phyloP scores from a whole-genome alignment of 1,140 invertebrate genomes.

The Cryptotermes secundus region DNA sequence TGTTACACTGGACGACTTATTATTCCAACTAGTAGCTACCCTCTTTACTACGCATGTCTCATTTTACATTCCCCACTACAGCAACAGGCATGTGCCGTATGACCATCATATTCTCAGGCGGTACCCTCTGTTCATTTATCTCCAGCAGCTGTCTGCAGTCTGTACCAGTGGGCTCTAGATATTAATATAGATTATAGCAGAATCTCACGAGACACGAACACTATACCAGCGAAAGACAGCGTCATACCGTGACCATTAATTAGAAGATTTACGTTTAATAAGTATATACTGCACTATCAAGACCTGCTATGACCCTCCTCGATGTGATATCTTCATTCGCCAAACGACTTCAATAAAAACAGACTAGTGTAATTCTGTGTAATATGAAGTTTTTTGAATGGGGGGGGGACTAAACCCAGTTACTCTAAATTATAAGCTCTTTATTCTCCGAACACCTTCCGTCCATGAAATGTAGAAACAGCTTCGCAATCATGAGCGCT shows the following conservation, averaged over 20 bases:
- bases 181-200: background rate
- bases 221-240: too few relatives aligned
- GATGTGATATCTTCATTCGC: too few relatives aligned
- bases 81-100: background rate
- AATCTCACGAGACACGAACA: background rate
- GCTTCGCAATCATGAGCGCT: too few relatives aligned
- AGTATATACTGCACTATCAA: background rate
- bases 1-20: too few relatives aligned
- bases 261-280: background rate
- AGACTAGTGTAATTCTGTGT: too few relatives aligned
- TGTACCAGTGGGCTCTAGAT: background rate
- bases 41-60: background rate
- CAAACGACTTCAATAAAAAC: too few relatives aligned
- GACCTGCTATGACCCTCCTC: background rate
- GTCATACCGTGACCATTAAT: background rate
- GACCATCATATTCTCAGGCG: background rate
- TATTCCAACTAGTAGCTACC: too few relatives aligned
- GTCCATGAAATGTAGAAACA: too few relatives aligned
- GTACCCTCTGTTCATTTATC: background rate
- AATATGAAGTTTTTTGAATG: too few relatives aligned
- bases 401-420: too few relatives aligned
- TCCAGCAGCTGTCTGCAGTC: background rate
- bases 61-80: background rate
- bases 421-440: too few relatives aligned
- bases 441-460: too few relatives aligned